Evolutionary conservation across 2,888 invertebrate species (phyloP).

Genomic region (Lottia scabra): DNA sequence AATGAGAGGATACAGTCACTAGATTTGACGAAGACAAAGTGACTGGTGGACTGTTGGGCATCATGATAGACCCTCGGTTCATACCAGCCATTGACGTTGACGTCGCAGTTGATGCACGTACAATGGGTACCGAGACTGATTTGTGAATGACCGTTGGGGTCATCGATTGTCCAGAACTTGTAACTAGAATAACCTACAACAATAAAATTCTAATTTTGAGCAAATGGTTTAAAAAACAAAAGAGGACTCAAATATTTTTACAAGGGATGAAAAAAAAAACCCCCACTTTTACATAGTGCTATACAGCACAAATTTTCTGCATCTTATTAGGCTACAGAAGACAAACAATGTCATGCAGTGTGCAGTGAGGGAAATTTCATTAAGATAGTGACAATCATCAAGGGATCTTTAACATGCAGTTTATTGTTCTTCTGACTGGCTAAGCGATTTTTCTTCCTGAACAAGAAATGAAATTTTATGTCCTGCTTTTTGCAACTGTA

Average conservation of each 20-base stretch:
- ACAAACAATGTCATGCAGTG: too few relatives aligned
- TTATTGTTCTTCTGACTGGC: too few relatives aligned
- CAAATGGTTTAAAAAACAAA: neutral
- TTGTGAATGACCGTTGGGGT: slow-evolving; percentile 51
- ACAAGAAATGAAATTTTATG: too few relatives aligned
- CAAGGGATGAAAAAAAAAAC: too few relatives aligned
- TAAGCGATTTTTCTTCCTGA: too few relatives aligned
- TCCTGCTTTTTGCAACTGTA: neutral
- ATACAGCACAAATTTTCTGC: too few relatives aligned
- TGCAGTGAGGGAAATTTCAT: too few relatives aligned
- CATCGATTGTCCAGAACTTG: slow-evolving; percentile 53
- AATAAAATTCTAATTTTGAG: neutral
- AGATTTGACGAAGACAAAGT: slow-evolving; percentile 28
- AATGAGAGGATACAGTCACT: slow-evolving; percentile 50
- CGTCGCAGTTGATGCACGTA: slow-evolving; percentile 49
- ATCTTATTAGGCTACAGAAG: too few relatives aligned
- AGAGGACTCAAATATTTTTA: too few relatives aligned
- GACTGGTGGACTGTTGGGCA: slow-evolving; percentile 35
- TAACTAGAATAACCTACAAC: slow-evolving; percentile 61
- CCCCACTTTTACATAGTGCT: too few relatives aligned
- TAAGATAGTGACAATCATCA: too few relatives aligned
- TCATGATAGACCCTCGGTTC: slow-evolving; percentile 40
- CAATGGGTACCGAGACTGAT: slow-evolving; percentile 53
- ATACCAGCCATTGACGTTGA: slow-evolving; percentile 7
- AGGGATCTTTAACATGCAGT: too few relatives aligned